A percentile compares a stretch with the other conserved stretches of the same genome.
Conservation (phyloP, 2,888 invertebrate genomes). For the Gonocerus acuteangulatus region DNA sequence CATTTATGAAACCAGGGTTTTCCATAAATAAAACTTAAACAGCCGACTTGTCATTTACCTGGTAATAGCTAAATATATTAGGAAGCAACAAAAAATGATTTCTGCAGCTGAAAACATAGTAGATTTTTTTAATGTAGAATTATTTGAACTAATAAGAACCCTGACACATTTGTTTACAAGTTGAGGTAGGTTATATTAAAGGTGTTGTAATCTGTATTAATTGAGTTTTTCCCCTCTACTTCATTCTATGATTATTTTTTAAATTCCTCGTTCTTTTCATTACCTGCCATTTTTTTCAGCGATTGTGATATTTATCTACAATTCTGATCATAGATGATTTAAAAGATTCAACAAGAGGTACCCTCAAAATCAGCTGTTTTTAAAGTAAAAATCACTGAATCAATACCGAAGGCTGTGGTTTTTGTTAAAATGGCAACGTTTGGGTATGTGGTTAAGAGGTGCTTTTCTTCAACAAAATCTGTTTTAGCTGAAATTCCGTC, state of each 20-base stretch:
- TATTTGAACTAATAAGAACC: neutral
- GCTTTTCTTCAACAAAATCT: conserved; percentile 19
- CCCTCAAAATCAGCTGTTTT: neutral
- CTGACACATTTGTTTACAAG: neutral
- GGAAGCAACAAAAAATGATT: conserved; percentile 27
- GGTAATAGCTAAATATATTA: conserved; percentile 54
- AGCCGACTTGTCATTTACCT: conserved; percentile 45
- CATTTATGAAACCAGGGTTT: neutral
- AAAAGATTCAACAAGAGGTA: neutral
- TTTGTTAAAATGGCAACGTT: conserved; percentile 28
- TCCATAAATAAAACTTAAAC: conserved; percentile 33
- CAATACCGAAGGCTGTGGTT: conserved; percentile 15
- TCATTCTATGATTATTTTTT: too few species aligned
- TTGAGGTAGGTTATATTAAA: neutral
- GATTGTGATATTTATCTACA: too few species aligned
- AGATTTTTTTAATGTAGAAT: neutral
- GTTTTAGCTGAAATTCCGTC: conserved; percentile 26
- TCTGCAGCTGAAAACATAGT: conserved; percentile 30
- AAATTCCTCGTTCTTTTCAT: too few species aligned
- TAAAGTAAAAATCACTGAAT: too few species aligned
- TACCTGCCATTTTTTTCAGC: too few species aligned
- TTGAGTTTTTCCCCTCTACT: too few species aligned
- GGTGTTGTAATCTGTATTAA: too few species aligned
- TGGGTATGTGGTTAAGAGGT: conserved; percentile 7
- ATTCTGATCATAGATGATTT: too few species aligned